These are phyloP conservation scores for Myotis lucifugus DNA, from an alignment of 2,113 vertebrate species.

Conservation along the genomic window DNA sequence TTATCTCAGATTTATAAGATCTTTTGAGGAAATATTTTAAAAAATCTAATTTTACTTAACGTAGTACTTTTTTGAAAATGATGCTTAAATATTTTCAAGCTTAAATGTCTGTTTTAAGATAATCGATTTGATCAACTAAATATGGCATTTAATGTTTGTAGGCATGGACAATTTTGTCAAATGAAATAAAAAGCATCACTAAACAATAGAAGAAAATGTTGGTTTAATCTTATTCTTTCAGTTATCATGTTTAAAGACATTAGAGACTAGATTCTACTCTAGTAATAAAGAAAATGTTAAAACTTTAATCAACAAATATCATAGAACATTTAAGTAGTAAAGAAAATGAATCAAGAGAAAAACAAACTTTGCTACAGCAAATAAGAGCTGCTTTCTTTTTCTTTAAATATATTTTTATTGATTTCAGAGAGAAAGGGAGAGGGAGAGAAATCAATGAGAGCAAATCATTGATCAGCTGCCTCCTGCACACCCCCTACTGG, in stretches of 20 bases:
- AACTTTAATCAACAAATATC: not conserved
- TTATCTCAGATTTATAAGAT: slow-evolving; percentile 81
- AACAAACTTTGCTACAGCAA: not conserved
- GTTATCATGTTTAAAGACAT: not conserved
- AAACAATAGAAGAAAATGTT: slow-evolving; percentile 73
- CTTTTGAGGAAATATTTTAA: slow-evolving; percentile 78
- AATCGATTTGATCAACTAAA: slow-evolving; percentile 83
- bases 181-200: slow-evolving; percentile 76
- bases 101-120: slow-evolving; percentile 82
- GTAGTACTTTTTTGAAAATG: slow-evolving; percentile 78
- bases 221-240: slow-evolving; percentile 77
- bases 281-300: not conserved
- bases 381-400: too few relatives aligned
- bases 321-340: not conserved
- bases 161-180: slow-evolving; percentile 71
- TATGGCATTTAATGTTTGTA: slow-evolving; percentile 75
- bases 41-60: slow-evolving; percentile 78
- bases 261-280: not conserved
- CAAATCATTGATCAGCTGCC: too few relatives aligned
- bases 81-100: slow-evolving; percentile 77
- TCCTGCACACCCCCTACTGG: too few relatives aligned
- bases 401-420: too few relatives aligned
- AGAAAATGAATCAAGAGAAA: not conserved
- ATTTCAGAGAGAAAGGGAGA: too few relatives aligned
- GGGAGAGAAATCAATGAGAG: too few relatives aligned